phyloP scores from a whole-genome alignment of 2,888 invertebrate genomes.

The Fragum sueziense region DNA sequence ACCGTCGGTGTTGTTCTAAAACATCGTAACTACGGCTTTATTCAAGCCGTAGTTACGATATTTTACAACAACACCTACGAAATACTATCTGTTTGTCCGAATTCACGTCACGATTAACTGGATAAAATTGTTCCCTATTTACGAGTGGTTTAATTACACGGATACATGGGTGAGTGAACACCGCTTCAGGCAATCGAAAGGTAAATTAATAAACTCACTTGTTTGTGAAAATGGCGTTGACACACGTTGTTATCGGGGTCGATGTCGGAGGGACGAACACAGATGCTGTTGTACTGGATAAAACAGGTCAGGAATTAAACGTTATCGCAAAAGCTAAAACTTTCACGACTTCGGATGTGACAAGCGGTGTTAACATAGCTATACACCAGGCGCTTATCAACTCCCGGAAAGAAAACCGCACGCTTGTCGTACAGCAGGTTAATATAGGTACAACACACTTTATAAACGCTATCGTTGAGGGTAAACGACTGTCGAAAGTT shows the following conservation, averaged over 20 bases:
- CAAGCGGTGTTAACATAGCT: slow-evolving; percentile 66
- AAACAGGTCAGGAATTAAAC: slow-evolving; percentile 29
- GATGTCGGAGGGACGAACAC: slow-evolving; percentile 81
- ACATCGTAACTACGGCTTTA: too few species aligned
- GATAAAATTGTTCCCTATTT: too few species aligned
- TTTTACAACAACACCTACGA: too few species aligned
- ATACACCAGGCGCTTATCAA: slow-evolving; percentile 53
- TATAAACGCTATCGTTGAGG: slow-evolving; percentile 79
- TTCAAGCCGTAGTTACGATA: too few species aligned
- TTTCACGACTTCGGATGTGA: slow-evolving; percentile 76
- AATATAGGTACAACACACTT: slow-evolving; percentile 81
- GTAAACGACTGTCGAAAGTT: slow-evolving; percentile 71
- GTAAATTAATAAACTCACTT: background rate
- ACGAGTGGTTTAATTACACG: background rate
- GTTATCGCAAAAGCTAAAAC: slow-evolving; percentile 72
- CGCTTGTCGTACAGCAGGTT: slow-evolving; percentile 64
- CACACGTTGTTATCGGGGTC: slow-evolving; percentile 71
- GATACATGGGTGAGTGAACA: slow-evolving; percentile 3
- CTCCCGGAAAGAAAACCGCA: slow-evolving; percentile 33
- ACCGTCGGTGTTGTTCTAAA: too few species aligned
- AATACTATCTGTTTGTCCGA: too few species aligned
- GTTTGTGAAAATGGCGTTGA: slow-evolving; percentile 34
- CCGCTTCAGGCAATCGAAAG: background rate
- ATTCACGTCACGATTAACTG: too few species aligned
- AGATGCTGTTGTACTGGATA: slow-evolving; percentile 73